These are phyloP conservation scores for Cygnus atratus DNA, from an alignment of 2,113 vertebrate genomes.

Conservation along the genomic window DNA sequence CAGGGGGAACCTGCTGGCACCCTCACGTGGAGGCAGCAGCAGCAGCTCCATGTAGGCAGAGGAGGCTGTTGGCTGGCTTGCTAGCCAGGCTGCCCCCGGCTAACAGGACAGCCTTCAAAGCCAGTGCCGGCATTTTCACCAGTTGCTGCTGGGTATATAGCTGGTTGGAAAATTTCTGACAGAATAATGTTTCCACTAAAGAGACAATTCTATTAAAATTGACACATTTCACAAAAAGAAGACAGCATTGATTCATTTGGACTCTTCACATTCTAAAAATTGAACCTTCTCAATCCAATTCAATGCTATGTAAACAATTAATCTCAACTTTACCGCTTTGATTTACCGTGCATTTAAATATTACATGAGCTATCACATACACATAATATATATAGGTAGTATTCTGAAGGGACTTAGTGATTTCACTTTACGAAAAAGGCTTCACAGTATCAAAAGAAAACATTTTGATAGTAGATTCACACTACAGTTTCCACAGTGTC, in stretches of 20 bases:
- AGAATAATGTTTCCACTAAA: constrained; percentile 26
- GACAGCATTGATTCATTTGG: constrained; percentile 26
- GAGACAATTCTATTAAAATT: constrained; percentile 49
- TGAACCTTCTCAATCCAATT: background rate
- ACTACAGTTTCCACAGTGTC: background rate
- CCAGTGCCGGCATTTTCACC: constrained; percentile 31
- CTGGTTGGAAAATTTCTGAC: constrained; percentile 55
- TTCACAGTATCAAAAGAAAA: background rate
- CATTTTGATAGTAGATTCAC: background rate
- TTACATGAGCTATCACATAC: background rate
- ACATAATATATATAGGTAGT: background rate
- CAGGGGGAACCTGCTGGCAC: background rate
- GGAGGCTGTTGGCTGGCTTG: background rate
- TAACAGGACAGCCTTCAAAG: background rate
- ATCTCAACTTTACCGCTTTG: background rate
- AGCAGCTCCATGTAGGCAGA: background rate
- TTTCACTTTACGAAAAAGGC: background rate
- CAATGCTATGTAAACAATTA: background rate
- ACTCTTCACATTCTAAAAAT: constrained; percentile 13
- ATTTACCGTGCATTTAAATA: background rate
- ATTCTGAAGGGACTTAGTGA: background rate
- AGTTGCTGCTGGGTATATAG: constrained; percentile 14
- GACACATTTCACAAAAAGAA: constrained; percentile 38
- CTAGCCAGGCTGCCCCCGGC: background rate
- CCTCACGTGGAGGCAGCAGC: background rate